A percentile compares a stretch with the other conserved stretches of the same genome.
These are phyloP conservation scores for Leptarthrus brevirostris DNA, from an alignment of 2,888 invertebrate genomes.

Conservation along the genomic window DNA sequence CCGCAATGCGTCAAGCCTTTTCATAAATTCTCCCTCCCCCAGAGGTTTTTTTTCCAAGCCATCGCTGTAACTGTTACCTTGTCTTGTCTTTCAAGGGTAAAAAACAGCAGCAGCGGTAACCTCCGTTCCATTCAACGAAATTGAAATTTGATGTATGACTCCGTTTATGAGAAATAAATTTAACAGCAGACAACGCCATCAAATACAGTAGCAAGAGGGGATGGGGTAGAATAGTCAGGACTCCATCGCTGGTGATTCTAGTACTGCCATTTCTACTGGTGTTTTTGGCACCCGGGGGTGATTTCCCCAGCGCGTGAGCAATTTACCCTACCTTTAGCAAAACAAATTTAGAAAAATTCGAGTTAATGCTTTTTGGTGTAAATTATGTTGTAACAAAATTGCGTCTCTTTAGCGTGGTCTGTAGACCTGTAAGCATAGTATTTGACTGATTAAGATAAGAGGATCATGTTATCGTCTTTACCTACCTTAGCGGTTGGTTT, in stretches of 20 bases:
- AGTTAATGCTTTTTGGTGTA: constrained; percentile 3
- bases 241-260: neutral
- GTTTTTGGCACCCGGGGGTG: neutral
- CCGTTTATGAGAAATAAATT: constrained; percentile 55
- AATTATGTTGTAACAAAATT: neutral
- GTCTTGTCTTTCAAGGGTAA: neutral
- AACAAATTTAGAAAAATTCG: constrained; percentile 1
- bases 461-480: too few relatives aligned
- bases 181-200: constrained; percentile 51
- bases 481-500: too few relatives aligned
- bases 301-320: neutral
- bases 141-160: constrained; percentile 55
- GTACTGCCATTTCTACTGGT: neutral
- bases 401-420: too few relatives aligned
- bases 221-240: constrained; percentile 25
- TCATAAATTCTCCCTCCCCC: constrained; percentile 45
- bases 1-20: constrained; percentile 54
- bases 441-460: too few relatives aligned
- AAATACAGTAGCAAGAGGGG: constrained; percentile 26
- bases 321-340: neutral
- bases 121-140: constrained; percentile 49
- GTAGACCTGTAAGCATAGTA: too few relatives aligned
- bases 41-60: neutral
- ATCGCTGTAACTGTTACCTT: constrained; percentile 22
- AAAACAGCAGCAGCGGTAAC: constrained; percentile 35